Evolutionary conservation across 2,888 invertebrate species (phyloP), one percentile per base, ranked within the genome.

Genomic region (Cheilosia pagana): DNA sequence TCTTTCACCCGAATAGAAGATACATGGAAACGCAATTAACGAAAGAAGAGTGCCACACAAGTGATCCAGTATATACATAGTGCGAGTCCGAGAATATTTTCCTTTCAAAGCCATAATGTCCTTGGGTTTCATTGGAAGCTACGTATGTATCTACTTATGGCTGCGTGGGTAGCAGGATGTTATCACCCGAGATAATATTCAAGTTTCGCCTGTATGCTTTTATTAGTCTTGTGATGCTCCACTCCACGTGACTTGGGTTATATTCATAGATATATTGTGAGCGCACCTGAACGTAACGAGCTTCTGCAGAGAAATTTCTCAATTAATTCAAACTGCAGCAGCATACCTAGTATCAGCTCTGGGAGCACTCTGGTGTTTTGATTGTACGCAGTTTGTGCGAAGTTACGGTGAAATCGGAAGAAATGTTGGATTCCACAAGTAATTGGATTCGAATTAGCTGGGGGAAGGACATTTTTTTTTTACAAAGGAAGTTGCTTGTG

Each of bases 11-110:
- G 50, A 19, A 59, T 50, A 45, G 35, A 53, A 35, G 50, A 59
- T 75, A 79, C 83, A 85, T 78, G 83, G 48, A 85, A 85, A 85
- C 68, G 79, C 83, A 85, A 79, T 85, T 85, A 85, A 85, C 63
- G 10, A 21, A 28, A 59, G 39, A 59, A 39, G 74, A 75, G 68
- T 41, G 65, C 16, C 45, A 10, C 55, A 48, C 48, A 39, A 62
- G 43, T 41, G 50, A 35, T 35, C 35, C 35, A 12, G 35, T 31
- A 8, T 28, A 28, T 31, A 8, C 8, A 28, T 28, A 31, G 31
- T 12, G 12, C 35, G 35, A 52, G 31, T 72, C 43, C 25, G 52
- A n/a, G 55, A 45, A 62, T 67, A 31, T 41, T 67, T 72, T 67
- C 35, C 52, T 16, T 62, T 25, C 8, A 25, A 60, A 10, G 28